A percentile compares a stretch with the other conserved stretches of the same genome.
These are phyloP conservation scores for Tupaia tana DNA, from an alignment of 2,113 vertebrate genomes.

Conservation along the genomic window DNA sequence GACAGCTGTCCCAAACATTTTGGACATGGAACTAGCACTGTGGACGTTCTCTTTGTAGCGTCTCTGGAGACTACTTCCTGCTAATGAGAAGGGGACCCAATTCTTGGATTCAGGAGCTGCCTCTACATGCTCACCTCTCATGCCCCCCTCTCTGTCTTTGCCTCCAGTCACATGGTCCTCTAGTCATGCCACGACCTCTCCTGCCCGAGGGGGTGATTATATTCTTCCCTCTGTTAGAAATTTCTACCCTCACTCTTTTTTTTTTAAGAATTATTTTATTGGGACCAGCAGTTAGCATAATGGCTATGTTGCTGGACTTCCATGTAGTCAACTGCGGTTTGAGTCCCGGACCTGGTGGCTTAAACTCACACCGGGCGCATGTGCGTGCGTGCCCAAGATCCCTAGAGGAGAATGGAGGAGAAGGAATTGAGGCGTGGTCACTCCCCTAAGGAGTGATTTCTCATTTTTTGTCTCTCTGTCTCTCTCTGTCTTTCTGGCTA, in stretches of 20 bases:
- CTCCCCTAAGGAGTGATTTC: no score
- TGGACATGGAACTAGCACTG: background rate
- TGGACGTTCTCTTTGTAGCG: background rate
- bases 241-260: background rate
- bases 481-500: no score
- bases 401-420: no score
- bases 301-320: no score
- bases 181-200: background rate
- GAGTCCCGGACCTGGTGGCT: no score
- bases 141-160: background rate
- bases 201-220: background rate
- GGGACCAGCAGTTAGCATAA: no score
- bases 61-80: background rate
- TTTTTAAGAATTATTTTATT: no score
- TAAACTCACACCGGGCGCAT: no score
- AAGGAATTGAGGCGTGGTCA: no score
- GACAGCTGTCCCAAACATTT: background rate
- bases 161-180: background rate
- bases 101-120: background rate
- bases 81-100: background rate
- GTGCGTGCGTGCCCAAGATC: no score
- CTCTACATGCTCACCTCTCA: background rate
- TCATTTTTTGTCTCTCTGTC: no score
- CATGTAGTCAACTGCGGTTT: no score
- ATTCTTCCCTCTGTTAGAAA: background rate